Evolutionary conservation across 2,888 invertebrate genomes (phyloP).

Genomic region (Parthenolecanium corni): DNA sequence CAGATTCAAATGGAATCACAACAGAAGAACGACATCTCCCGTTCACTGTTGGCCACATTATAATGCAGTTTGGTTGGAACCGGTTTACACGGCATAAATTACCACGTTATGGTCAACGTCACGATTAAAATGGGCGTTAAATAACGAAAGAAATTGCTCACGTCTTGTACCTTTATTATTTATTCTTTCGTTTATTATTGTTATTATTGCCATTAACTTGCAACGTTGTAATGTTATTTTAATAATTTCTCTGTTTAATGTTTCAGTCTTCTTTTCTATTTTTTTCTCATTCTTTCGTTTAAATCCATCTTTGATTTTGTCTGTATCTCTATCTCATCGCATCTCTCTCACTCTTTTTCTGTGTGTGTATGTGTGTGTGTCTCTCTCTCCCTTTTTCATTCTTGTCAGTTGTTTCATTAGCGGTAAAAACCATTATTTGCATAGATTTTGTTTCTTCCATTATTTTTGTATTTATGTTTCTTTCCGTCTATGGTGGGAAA

Average conservation of each 20-base stretch:
- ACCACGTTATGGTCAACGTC: conserved; percentile 24
- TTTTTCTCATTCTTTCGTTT: neutral
- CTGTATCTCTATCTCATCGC: no score
- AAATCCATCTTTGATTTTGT: neutral
- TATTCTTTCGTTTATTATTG: conserved; percentile 26
- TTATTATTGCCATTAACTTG: conserved; percentile 24
- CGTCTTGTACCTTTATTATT: conserved; percentile 24
- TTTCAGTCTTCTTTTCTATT: neutral
- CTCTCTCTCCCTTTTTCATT: neutral
- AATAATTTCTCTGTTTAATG: conserved; percentile 17
- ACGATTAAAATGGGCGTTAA: conserved; percentile 26
- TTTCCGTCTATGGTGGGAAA: conserved; percentile 13
- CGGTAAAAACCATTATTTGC: conserved; percentile 20
- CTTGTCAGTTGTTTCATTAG: neutral
- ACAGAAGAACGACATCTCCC: conserved; percentile 10
- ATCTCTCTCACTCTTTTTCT: neutral
- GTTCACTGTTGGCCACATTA: neutral
- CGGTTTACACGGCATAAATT: conserved; percentile 19
- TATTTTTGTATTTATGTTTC: neutral
- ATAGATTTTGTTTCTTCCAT: conserved; percentile 4
- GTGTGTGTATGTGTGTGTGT: neutral
- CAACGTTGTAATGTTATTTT: conserved; percentile 24
- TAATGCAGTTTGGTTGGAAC: conserved; percentile 11
- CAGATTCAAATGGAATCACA: no score
- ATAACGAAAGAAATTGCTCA: conserved; percentile 24